Conservation (phyloP, 2,113 vertebrate genomes). For the Hypanus sabinus region DNA sequence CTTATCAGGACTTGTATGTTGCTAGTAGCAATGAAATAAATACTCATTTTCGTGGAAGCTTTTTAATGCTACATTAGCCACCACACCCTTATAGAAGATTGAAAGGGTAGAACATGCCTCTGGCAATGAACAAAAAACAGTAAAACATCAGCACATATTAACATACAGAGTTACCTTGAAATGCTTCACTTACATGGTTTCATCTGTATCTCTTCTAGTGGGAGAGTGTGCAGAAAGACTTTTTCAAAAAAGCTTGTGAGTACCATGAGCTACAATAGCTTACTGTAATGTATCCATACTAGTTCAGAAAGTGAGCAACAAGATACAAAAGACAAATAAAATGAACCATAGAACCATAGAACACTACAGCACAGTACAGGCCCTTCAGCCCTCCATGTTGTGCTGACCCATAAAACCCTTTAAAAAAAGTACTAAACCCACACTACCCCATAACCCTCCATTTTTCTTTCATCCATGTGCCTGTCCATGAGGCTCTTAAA, state of each 20-base stretch:
- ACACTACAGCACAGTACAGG: too few relatives aligned
- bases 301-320: too few relatives aligned
- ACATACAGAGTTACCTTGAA: not conserved
- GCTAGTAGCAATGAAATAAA: not conserved
- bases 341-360: too few relatives aligned
- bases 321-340: too few relatives aligned
- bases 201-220: not conserved
- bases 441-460: too few relatives aligned
- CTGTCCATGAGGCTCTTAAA: too few relatives aligned
- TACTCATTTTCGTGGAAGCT: not conserved
- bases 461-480: too few relatives aligned
- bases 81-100: not conserved
- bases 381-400: too few relatives aligned
- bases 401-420: too few relatives aligned
- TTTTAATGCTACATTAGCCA: not conserved
- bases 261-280: not conserved
- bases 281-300: not conserved
- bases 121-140: conserved; percentile 10
- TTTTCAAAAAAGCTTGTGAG: not conserved
- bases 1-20: not conserved
- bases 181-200: not conserved
- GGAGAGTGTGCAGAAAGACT: not conserved
- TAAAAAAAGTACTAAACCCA: too few relatives aligned
- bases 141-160: not conserved
- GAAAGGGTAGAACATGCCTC: not conserved